A percentile compares a stretch with the other conserved stretches of the same genome.
Evolutionary conservation across 2,113 vertebrate genomes (phyloP).

Genomic region (Microcebus murinus): DNA sequence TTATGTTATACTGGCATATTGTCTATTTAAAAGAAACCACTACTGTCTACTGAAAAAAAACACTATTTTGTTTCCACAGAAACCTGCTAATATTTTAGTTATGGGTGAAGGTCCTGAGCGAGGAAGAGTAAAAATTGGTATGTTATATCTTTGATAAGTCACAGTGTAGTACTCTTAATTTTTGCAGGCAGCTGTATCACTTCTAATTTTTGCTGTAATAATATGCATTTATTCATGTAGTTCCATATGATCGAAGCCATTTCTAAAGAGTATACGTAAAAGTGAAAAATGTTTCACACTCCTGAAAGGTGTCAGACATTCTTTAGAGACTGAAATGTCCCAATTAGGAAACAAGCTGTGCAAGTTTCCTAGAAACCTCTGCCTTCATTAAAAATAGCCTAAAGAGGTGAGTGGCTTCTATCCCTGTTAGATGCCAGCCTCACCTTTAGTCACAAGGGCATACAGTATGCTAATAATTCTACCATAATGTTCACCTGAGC

Average conservation of each 20-base stretch:
- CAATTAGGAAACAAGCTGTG: slow-evolving; percentile 59
- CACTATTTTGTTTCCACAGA: slow-evolving; percentile 93
- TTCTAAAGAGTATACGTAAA: slow-evolving; percentile 58
- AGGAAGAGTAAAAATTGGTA: slow-evolving; percentile 99
- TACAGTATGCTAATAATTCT: not conserved
- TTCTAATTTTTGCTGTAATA: slow-evolving; percentile 81
- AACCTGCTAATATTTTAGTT: slow-evolving; percentile 99
- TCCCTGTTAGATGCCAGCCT: slow-evolving; percentile 22
- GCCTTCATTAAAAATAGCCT: slow-evolving; percentile 48
- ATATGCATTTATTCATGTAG: slow-evolving; percentile 53
- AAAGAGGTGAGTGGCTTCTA: slow-evolving; percentile 30
- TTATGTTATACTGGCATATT: slow-evolving; percentile 74
- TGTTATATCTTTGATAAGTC: slow-evolving; percentile 88
- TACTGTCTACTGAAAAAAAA: slow-evolving; percentile 85
- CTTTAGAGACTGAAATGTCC: slow-evolving; percentile 53
- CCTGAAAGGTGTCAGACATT: slow-evolving; percentile 58
- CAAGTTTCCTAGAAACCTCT: slow-evolving; percentile 36
- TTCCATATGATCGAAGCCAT: slow-evolving; percentile 39
- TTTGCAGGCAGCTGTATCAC: slow-evolving; percentile 78
- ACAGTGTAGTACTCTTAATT: slow-evolving; percentile 85
- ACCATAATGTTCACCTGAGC: not conserved
- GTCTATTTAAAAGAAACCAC: slow-evolving; percentile 80
- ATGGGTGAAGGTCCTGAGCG: slow-evolving; percentile 99
- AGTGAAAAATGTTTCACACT: slow-evolving; percentile 70
- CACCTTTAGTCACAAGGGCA: slow-evolving; percentile 7